Evolutionary conservation across 2,113 vertebrate species (phyloP).

Genomic region (Cyphomyrus discorhynchus): DNA sequence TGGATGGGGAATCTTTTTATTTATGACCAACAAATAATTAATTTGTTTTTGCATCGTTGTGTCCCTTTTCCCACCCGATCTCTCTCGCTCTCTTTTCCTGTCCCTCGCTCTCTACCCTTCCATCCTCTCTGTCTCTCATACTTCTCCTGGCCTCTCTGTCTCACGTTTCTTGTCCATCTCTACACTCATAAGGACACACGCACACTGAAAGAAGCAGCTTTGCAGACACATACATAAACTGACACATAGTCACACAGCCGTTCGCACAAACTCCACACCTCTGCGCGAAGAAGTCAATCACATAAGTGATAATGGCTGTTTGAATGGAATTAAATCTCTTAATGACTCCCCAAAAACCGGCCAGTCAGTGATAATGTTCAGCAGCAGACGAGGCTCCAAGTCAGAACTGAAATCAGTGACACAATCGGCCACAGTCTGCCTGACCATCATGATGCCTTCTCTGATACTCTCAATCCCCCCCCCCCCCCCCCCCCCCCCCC

Average conservation of each 20-base stretch:
- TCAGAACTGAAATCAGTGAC: neutral
- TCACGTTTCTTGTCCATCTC: neutral
- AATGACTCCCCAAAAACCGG: neutral
- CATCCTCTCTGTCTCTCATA: neutral
- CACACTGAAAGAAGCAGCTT: neutral
- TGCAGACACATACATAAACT: neutral
- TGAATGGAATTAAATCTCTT: neutral
- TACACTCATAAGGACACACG: neutral
- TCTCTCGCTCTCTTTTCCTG: slow-evolving; percentile 12
- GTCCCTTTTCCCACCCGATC: neutral
- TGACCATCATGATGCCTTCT: neutral
- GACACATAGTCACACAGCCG: neutral
- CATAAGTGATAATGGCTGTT: neutral
- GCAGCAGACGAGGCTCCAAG: neutral
- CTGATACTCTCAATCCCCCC: neutral
- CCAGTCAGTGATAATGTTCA: neutral
- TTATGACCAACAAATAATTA: slow-evolving; percentile 31
- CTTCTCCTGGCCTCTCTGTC: neutral
- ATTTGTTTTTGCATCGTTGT: slow-evolving; percentile 13
- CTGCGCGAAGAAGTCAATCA: neutral
- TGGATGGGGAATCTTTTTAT: slow-evolving; percentile 55
- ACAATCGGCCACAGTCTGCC: neutral
- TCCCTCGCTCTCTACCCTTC: neutral
- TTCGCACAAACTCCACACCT: neutral
- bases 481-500: no score